These are phyloP conservation scores for Trilocha varians DNA, from an alignment of 2,888 invertebrate genomes.

Conservation along the genomic window DNA sequence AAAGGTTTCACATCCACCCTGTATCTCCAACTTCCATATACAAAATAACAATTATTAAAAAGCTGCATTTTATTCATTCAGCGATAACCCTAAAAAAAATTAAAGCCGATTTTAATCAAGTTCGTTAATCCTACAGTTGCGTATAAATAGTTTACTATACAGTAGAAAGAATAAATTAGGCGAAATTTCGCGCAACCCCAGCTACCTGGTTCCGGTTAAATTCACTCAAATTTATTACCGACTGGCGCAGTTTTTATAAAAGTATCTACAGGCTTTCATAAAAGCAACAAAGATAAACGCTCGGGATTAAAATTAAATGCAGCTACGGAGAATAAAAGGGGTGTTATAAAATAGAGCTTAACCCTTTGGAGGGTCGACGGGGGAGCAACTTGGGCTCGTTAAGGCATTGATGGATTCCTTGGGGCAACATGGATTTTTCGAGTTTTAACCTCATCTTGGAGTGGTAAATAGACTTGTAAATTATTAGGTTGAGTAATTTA, in stretches of 20 bases:
- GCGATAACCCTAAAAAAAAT: no score
- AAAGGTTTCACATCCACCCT: no score
- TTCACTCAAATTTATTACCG: not conserved
- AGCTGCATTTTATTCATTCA: no score
- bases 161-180: not conserved
- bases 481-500: conserved; percentile 4
- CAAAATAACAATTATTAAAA: no score
- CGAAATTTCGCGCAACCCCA: not conserved
- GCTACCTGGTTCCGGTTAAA: not conserved
- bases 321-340: conserved; percentile 16
- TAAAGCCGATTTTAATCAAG: no score
- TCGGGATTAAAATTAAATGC: conserved; percentile 15
- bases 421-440: not conserved
- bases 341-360: conserved; percentile 21
- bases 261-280: not conserved
- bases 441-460: not conserved
- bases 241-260: not conserved
- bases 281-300: not conserved
- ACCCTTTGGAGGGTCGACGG: conserved; percentile 23
- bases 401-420: not conserved
- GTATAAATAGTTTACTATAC: not conserved
- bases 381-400: conserved; percentile 20
- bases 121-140: no score
- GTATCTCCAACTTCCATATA: no score
- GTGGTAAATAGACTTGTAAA: conserved; percentile 5